These are phyloP conservation scores for Myiotriccus ornatus DNA, from an alignment of 2,797 vertebrate genomes.

Conservation along the genomic window DNA sequence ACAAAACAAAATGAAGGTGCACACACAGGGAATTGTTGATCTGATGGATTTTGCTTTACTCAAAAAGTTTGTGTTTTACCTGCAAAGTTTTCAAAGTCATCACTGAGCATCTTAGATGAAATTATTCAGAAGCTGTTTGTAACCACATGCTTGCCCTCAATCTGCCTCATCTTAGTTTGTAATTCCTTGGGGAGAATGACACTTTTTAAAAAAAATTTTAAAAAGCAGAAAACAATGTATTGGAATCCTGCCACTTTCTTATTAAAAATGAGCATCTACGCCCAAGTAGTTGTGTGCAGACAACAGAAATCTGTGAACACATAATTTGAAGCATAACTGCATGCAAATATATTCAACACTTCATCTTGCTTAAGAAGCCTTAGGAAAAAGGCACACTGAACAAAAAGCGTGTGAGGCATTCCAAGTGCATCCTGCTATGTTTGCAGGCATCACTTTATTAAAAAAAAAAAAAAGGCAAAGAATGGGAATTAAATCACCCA, in stretches of 20 bases:
- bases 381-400: slow-evolving; percentile 20
- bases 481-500: neutral
- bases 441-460: neutral
- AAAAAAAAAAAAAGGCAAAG: neutral
- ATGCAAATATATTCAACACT: slow-evolving; percentile 25
- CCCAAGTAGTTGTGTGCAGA: neutral
- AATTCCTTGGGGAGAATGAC: slow-evolving; percentile 32
- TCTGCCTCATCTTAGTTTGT: slow-evolving; percentile 35
- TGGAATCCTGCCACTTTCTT: slow-evolving; percentile 44
- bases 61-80: slow-evolving; percentile 35
- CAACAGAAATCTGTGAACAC: neutral
- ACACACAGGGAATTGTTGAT: neutral
- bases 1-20: neutral
- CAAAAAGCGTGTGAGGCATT: neutral
- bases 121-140: slow-evolving; percentile 34
- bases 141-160: slow-evolving; percentile 31
- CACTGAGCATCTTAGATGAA: slow-evolving; percentile 1
- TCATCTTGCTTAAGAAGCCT: slow-evolving; percentile 5
- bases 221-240: slow-evolving; percentile 11
- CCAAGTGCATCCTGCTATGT: neutral
- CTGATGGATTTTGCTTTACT: neutral
- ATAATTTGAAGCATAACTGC: neutral
- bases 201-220: neutral
- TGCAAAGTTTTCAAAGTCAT: slow-evolving; percentile 62
- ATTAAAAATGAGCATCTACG: slow-evolving; percentile 35